Evolutionary conservation across 2,888 invertebrate species (phyloP).

Genomic region (Euplexia lucipara): DNA sequence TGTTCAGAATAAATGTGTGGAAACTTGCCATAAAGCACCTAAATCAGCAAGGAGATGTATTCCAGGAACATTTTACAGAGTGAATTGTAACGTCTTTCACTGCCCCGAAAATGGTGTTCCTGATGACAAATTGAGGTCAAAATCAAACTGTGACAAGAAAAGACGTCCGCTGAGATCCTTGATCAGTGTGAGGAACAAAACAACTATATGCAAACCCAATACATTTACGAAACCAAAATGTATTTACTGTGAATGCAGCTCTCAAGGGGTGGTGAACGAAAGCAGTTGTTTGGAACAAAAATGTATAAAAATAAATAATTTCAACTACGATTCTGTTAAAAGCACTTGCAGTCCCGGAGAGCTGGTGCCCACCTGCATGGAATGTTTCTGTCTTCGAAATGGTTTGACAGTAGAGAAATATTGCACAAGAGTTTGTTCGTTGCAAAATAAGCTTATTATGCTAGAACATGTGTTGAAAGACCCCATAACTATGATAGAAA

Average conservation of each 20-base stretch:
- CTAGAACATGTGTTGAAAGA: conserved; percentile 76
- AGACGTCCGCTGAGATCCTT: conserved; percentile 58
- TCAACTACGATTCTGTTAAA: conserved; percentile 66
- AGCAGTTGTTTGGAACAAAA: conserved; percentile 78
- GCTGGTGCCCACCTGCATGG: conserved; percentile 79
- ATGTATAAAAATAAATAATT: conserved; percentile 72
- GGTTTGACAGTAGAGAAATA: conserved; percentile 73
- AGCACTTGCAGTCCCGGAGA: conserved; percentile 78
- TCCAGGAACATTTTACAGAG: conserved; percentile 78
- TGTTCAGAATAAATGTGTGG: conserved; percentile 76
- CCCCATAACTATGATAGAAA: conserved; percentile 70
- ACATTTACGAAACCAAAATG: conserved; percentile 79
- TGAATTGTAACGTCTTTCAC: conserved; percentile 79
- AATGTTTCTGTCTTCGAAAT: conserved; percentile 81
- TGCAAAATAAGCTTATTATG: conserved; percentile 76
- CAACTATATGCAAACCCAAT: conserved; percentile 72
- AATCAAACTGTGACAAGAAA: conserved; percentile 65
- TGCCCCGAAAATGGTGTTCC: conserved; percentile 77
- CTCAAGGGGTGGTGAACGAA: conserved; percentile 75
- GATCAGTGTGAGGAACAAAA: conserved; percentile 62
- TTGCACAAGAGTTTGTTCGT: conserved; percentile 79
- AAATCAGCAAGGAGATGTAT: conserved; percentile 71
- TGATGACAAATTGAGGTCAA: conserved; percentile 74
- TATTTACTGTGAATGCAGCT: conserved; percentile 80
- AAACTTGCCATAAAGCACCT: conserved; percentile 73